These are phyloP conservation scores for Neosalanx taihuensis DNA, from an alignment of 2,797 vertebrate genomes.

Conservation along the genomic window DNA sequence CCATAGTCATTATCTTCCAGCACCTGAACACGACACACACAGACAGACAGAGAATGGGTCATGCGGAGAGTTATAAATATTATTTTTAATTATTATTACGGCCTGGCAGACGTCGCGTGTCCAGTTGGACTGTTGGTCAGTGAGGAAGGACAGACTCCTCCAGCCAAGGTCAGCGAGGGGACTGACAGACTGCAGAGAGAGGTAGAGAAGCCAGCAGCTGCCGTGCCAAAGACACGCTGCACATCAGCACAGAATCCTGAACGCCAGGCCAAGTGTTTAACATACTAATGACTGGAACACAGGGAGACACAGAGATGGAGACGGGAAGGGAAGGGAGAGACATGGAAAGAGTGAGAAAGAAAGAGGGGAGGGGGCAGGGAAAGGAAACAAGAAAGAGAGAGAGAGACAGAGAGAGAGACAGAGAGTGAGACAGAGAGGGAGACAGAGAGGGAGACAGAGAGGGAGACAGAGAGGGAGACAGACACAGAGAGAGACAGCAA, in stretches of 20 bases:
- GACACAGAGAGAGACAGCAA: neutral
- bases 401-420: neutral
- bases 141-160: neutral
- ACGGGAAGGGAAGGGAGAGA: neutral
- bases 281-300: neutral
- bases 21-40: constrained; percentile 69
- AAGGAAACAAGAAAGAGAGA: neutral
- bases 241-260: neutral
- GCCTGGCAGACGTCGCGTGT: constrained; percentile 16
- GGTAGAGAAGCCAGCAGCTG: neutral
- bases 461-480: neutral
- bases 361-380: neutral
- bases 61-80: constrained; percentile 3
- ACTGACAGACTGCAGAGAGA: neutral
- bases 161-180: neutral
- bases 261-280: neutral
- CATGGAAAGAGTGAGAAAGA: neutral
- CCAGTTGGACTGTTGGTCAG: constrained; percentile 16
- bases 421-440: neutral
- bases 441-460: neutral
- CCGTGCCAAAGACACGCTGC: neutral
- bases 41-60: constrained; percentile 13
- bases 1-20: constrained; percentile 96
- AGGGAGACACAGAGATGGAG: neutral
- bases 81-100: neutral